Evolutionary conservation across 2,888 invertebrate species (phyloP), one percentile per base, ranked within the genome.

Genomic region (Catocala sponsa): DNA sequence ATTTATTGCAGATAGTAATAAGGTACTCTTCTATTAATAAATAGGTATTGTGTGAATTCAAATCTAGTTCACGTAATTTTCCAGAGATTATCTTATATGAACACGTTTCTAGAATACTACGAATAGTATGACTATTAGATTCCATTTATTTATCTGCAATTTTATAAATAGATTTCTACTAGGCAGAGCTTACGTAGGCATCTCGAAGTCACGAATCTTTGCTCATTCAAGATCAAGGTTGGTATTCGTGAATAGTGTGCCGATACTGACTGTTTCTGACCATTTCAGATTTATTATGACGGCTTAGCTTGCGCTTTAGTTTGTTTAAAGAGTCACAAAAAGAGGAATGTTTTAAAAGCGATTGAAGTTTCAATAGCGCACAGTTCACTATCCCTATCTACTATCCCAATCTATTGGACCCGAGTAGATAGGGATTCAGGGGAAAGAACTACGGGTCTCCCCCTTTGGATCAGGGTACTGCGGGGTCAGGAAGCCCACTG

Each of bases 151-250:
- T 63, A 72, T 68, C 62, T 65, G 71, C 55, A 69, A 63, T 65
- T 68, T 65, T 69, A 71, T 59, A 78, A 74, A 78, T 76, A 76
- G 74, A 66, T 41, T 62, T 59, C 53, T 61, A 73, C 59, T 71
- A 71, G 68, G 66, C 59, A 59, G 59, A 68, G 76, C 62, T 71
- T 68, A 65, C 74, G 74, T 73, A 15, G 76, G 62, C 61, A 76
- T 15, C 59, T 55, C 53, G 47, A 68, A 61, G 70, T 65, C 62
- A 60, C 65, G 68, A 74, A 70, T 70, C 72, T 58, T 55, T 66
- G 65, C 59, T 71, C 80, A 73, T 79, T 80, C 75, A 80, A 80
- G 78, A 81, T 79, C 81, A 80, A 74, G 79, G 78, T 72, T 76
- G 70, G 50, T 59, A 71, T 72, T 61, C 64, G 66, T 64, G 52